Evolutionary conservation across 23 tunicate genomes (phyloP), one percentile per base, ranked within the genome.

Genomic region (Ciona savignyi): DNA sequence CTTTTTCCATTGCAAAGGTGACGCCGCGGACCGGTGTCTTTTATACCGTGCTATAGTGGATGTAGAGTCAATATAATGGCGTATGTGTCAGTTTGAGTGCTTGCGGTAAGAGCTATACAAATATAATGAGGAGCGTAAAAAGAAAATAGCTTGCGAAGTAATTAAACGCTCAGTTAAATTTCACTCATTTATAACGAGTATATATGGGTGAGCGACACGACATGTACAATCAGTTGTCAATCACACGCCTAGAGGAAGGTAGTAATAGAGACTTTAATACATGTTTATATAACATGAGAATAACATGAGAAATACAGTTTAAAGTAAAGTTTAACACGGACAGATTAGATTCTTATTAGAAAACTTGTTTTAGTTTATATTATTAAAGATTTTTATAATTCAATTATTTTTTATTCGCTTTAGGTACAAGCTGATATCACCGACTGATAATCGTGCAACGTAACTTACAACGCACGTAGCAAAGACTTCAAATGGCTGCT

Each of bases 401-500:
- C 15, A 42, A 42, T 6, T 42, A 42, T 42, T 42, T 42, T 42
- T 42, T 42, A 42, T 6, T 42, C 15, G 15, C 15, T 42, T 42
- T 42, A 42, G 56, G 56, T 42, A 6, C 56, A 42, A 42, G 56
- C 56, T 42, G 56, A 42, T 42, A 42, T 15, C 56, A 6, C 56
- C 56, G n/a, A 42, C 15, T 42, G 56, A 42, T 42, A 42, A n/a
- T 15, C 56, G 56, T 42, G 56, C 56, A 42, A 42, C 9, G 56
- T 15, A 42, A 42, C 56, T 42, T 9, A 42, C 56, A n/a, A 42
- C 56, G 56, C 56, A 42, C 56, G 56, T 42, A 42, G 56, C 11
- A 77, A 48, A 67, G 65, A 67, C 3, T 31, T 33, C 80, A 77
- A 80, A 88, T 88, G 96, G 96, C 96, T 71, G 83, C 96, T 81